Evolutionary conservation across 2,888 invertebrate genomes (phyloP).

Genomic region (Hydrotaea cyrtoneurina): DNA sequence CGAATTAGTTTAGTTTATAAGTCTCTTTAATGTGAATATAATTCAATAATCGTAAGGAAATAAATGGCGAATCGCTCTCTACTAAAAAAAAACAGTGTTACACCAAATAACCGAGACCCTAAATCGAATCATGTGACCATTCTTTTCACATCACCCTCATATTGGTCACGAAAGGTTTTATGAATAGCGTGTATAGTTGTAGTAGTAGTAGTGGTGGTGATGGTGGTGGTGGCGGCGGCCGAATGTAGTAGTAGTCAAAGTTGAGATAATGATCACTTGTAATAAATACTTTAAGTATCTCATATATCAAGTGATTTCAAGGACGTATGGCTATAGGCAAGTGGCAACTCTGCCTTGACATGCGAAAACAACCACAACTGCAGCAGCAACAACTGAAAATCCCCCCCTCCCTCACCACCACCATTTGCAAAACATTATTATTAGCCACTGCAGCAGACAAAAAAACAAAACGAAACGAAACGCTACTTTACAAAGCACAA

Average conservation of each 20-base stretch:
- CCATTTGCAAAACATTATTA: conserved; percentile 51
- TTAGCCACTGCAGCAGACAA: conserved; percentile 50
- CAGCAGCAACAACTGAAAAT: background rate
- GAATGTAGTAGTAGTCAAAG: conserved; percentile 46
- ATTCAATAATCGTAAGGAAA: too few species aligned
- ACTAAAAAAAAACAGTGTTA: too few species aligned
- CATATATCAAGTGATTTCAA: conserved; percentile 70
- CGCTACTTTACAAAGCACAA: conserved; percentile 50
- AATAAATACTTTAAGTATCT: conserved; percentile 79
- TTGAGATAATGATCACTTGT: conserved; percentile 77
- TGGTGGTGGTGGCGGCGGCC: background rate
- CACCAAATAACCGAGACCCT: too few species aligned
- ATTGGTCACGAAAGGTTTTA: background rate
- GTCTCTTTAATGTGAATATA: too few species aligned
- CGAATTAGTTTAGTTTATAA: too few species aligned
- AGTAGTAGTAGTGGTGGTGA: background rate
- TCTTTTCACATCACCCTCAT: background rate
- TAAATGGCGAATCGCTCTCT: too few species aligned
- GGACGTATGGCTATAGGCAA: conserved; percentile 74
- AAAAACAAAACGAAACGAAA: conserved; percentile 25
- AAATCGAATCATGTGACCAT: background rate
- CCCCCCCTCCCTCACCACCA: too few species aligned
- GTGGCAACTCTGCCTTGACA: conserved; percentile 4
- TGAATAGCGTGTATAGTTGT: background rate
- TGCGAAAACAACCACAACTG: background rate